Percentiles rank a stretch among this genome's conserved stretches.
Evolutionary conservation across 2,113 vertebrate species (phyloP).

Genomic region (Ptilonorhynchus violaceus): DNA sequence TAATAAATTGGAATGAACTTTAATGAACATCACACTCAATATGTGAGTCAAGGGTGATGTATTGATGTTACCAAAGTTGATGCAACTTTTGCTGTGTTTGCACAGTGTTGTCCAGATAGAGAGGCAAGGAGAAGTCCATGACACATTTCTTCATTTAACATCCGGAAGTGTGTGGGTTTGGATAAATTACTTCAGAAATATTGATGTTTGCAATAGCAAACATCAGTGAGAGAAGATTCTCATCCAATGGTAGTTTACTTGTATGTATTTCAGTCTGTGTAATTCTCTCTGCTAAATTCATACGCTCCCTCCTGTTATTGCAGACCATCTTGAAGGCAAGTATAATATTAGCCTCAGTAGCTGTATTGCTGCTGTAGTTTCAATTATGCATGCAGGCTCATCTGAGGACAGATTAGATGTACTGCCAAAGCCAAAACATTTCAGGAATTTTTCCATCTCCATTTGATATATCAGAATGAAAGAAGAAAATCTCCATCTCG

Average conservation of each 20-base stretch:
- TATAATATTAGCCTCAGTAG: not conserved
- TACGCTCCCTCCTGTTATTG: not conserved
- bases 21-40: not conserved
- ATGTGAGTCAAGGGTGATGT: not conserved
- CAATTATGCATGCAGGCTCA: not conserved
- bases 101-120: not conserved
- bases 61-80: not conserved
- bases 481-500: not conserved
- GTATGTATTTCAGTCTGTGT: not conserved
- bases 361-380: not conserved
- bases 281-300: not conserved
- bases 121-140: not conserved
- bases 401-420: slow-evolving; percentile 14
- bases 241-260: not conserved
- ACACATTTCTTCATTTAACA: not conserved
- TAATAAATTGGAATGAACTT: slow-evolving; percentile 36
- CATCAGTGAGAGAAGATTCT: not conserved
- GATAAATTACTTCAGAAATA: not conserved
- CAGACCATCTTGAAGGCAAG: not conserved
- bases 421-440: slow-evolving; percentile 42
- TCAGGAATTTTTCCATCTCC: slow-evolving; percentile 34
- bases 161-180: not conserved
- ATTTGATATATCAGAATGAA: not conserved
- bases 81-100: not conserved
- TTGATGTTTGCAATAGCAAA: not conserved